Percentiles rank a stretch among this genome's conserved stretches.
These are phyloP conservation scores for Caloenas nicobarica DNA, from an alignment of 2,113 vertebrate species.

Conservation along the genomic window DNA sequence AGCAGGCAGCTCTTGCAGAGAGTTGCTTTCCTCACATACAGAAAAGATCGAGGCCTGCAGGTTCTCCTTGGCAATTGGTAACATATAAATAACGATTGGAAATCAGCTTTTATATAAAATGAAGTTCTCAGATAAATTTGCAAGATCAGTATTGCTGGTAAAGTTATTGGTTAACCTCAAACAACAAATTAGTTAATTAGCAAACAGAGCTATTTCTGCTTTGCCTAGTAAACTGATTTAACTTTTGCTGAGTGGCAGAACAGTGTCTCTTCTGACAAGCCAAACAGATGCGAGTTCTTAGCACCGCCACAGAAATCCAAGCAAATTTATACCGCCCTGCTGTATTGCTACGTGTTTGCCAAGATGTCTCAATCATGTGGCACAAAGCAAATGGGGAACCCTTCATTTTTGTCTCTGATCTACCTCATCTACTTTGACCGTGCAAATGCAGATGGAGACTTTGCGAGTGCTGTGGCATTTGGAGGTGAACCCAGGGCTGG, in stretches of 20 bases:
- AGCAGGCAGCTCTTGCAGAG: constrained; percentile 64
- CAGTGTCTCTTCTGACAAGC: neutral
- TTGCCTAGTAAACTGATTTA: neutral
- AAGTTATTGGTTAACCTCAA: neutral
- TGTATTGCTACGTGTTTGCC: neutral
- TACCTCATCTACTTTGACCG: neutral
- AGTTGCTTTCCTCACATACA: constrained; percentile 35
- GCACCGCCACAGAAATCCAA: neutral
- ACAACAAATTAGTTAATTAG: neutral
- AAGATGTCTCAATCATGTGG: neutral
- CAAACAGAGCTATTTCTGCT: constrained; percentile 13
- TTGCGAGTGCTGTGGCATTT: neutral
- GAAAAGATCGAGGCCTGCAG: constrained; percentile 57
- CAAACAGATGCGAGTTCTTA: neutral
- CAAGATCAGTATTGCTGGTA: neutral
- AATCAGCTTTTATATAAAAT: constrained; percentile 28
- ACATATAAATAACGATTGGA: constrained; percentile 80
- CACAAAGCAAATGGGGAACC: neutral
- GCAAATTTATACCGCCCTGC: neutral
- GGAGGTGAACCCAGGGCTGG: neutral
- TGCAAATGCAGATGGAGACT: neutral
- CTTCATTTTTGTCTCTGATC: neutral
- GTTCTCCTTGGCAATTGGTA: constrained; percentile 75
- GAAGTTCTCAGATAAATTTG: neutral
- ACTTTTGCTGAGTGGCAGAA: neutral